Evolutionary conservation across 2,797 vertebrate genomes (phyloP), one percentile per base, ranked within the genome.

Genomic region (Oreonectes daqikongensis): DNA sequence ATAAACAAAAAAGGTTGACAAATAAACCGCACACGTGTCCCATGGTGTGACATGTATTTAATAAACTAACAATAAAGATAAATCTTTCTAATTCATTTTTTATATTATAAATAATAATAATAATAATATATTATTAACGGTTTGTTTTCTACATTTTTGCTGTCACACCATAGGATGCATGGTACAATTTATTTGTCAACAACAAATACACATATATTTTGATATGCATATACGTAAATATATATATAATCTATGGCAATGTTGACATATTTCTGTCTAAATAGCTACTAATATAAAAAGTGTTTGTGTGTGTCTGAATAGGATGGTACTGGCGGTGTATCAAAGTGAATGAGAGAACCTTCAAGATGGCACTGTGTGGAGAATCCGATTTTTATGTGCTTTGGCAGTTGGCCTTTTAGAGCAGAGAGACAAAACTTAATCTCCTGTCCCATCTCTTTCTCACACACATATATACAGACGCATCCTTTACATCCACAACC

Each of bases 361-460:
- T 69, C 59, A 57, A 76, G 68, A 71, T 60, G 69, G 44, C 64
- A 76, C 70, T 81, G 74, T 77, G 73, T 77, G 73, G 74, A 81
- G 79, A 81, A 81, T 77, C 61, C 24, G 79, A 72, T 67, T 77
- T 77, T 77, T 68, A 81, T 67, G 55, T 44, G 69, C 38, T 72
- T 42, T 77, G 74, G 63, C 74, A 77, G 79, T 77, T 79, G 77
- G 63, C 73, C 72, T 68, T 77, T 69, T 32, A 52, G 65, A 68
- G 70, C 35, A 77, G 68, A 77, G 69, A 67, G 64, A 68, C 65
- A 70, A 80, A 80, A 74, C 77, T 18, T 79, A 82, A 79, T 67
- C 72, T 82, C 72, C 63, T 32, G 61, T 75, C 64, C 59, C 26
- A 20, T 79, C 69, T 78, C 57, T 52, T 61, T 79, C 70, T 69